Conservation (phyloP, 2,888 invertebrate genomes). For the Eupelmus urozonus region DNA sequence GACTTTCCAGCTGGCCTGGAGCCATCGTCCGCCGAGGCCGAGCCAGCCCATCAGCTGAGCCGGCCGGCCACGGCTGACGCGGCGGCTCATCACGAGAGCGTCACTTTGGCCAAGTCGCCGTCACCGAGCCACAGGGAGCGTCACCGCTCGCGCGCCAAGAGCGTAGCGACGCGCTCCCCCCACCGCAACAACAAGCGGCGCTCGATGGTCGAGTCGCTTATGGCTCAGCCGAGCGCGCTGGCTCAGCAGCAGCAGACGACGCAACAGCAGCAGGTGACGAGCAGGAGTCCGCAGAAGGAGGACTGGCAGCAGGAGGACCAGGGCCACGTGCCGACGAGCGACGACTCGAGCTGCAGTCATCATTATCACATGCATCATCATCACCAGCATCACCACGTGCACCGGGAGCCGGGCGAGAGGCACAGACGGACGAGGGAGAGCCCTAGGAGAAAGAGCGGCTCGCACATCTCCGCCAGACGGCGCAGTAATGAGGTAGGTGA, state of each 20-base stretch:
- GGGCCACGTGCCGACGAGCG: slow-evolving; percentile 81
- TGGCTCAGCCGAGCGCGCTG: slow-evolving; percentile 7
- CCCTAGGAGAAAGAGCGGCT: slow-evolving; percentile 83
- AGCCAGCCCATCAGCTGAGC: not conserved
- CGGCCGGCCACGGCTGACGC: not conserved
- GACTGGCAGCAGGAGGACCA: slow-evolving; percentile 80
- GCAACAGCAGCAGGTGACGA: slow-evolving; percentile 75
- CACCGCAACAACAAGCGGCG: slow-evolving; percentile 46
- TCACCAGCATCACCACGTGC: slow-evolving; percentile 70
- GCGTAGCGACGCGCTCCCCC: slow-evolving; percentile 42
- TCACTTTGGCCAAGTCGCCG: not conserved
- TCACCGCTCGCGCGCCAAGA: slow-evolving; percentile 59
- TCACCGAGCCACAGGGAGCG: slow-evolving; percentile 55
- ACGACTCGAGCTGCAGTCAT: slow-evolving; percentile 80
- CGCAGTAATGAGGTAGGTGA: slow-evolving; percentile 73
- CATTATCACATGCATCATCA: slow-evolving; percentile 73
- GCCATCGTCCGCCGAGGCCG: slow-evolving; percentile 46
- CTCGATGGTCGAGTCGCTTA: slow-evolving; percentile 15
- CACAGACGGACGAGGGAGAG: slow-evolving; percentile 78
- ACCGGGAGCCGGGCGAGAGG: slow-evolving; percentile 65
- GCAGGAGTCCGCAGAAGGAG: slow-evolving; percentile 76
- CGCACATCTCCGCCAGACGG: slow-evolving; percentile 78
- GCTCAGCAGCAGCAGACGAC: slow-evolving; percentile 54
- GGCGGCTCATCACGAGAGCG: not conserved
- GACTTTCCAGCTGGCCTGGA: slow-evolving; percentile 83